phyloP scores from a whole-genome alignment of 2,113 vertebrate genomes.

The Takifugu bimaculatus region DNA sequence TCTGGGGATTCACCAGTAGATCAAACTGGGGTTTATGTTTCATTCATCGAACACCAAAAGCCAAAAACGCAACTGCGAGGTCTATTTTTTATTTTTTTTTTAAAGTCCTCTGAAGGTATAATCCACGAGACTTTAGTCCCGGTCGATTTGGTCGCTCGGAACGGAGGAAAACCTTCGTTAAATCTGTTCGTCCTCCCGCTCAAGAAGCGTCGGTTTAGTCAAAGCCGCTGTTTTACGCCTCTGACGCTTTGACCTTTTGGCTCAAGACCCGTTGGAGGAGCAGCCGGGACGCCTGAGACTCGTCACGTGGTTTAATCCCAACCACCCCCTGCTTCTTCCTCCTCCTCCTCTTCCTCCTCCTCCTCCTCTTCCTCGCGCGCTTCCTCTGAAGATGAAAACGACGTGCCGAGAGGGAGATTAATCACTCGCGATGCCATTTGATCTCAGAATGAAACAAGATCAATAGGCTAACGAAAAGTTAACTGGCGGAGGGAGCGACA shows the following conservation, averaged over 20 bases:
- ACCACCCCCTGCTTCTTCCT: not conserved
- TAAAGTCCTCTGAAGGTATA: not conserved
- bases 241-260: constrained; percentile 49
- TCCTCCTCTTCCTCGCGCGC: constrained; percentile 39
- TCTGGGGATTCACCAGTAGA: constrained; percentile 18
- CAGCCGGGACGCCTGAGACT: constrained; percentile 44
- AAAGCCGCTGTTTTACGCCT: constrained; percentile 23
- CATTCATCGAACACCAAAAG: constrained; percentile 7
- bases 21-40: constrained; percentile 14
- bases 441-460: constrained; percentile 67
- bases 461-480: constrained; percentile 60
- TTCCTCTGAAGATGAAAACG: constrained; percentile 70
- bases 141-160: not conserved
- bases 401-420: constrained; percentile 54
- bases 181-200: not conserved
- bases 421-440: constrained; percentile 70
- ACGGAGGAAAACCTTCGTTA: not conserved
- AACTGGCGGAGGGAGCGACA: constrained; percentile 31
- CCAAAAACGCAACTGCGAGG: not conserved
- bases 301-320: constrained; percentile 50
- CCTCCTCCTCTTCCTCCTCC: constrained; percentile 8
- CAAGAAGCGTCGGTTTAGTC: constrained; percentile 6
- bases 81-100: not conserved
- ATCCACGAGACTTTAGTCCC: not conserved
- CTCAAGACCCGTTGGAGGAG: constrained; percentile 46